Evolutionary conservation across 2,797 vertebrate species (phyloP).

Genomic region (Coilia nasus): DNA sequence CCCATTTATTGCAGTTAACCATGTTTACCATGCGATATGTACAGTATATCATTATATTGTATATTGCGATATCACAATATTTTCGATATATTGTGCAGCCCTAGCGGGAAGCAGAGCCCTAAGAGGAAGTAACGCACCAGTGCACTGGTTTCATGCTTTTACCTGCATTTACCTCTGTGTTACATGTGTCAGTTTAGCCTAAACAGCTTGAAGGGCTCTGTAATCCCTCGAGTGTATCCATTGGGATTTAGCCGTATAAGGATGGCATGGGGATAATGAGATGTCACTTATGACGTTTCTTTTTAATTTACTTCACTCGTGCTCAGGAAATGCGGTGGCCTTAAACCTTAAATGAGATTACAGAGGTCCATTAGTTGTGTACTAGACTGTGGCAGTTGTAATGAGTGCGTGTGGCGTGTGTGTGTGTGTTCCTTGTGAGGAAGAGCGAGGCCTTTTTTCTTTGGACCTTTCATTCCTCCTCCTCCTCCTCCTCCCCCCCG

Average conservation of each 20-base stretch:
- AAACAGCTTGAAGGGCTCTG: not conserved
- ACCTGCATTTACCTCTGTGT: not conserved
- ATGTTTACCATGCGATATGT: no score
- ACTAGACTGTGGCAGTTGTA: not conserved
- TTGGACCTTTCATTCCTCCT: not conserved
- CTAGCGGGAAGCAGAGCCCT: not conserved
- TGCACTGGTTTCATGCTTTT: constrained; percentile 5
- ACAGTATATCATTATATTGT: no score
- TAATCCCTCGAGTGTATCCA: not conserved
- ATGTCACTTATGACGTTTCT: not conserved
- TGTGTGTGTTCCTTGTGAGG: not conserved
- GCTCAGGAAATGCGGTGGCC: not conserved
- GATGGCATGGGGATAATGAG: not conserved
- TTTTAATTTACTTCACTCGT: not conserved
- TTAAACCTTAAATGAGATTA: constrained; percentile 18
- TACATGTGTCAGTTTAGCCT: not conserved
- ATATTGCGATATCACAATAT: no score
- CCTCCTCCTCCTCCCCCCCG: not conserved
- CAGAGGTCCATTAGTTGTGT: not conserved
- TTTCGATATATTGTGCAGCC: no score
- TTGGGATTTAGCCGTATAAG: not conserved
- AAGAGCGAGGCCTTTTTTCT: not conserved
- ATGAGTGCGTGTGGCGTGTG: not conserved
- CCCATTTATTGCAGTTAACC: no score
- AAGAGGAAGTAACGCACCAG: constrained; percentile 1